Conservation (phyloP, 2,797 vertebrate genomes). For the Echiichthys vipera region DNA sequence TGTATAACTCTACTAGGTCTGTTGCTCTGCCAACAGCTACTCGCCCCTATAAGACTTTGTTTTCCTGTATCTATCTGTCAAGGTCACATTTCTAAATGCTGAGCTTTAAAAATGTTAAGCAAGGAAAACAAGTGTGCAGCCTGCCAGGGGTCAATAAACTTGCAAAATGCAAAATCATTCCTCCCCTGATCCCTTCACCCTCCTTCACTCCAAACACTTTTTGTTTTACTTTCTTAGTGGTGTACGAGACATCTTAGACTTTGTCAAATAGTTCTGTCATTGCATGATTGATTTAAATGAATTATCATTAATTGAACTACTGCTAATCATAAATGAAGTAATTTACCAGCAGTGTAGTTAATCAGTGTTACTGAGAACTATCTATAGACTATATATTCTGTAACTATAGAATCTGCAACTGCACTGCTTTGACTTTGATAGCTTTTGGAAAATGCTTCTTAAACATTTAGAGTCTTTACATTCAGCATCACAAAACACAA, state of each 20-base stretch:
- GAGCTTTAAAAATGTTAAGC: conserved; percentile 57
- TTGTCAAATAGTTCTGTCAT: not conserved
- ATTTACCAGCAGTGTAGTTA: not conserved
- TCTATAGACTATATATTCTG: no score
- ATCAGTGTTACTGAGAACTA: not conserved
- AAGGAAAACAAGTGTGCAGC: conserved; percentile 47
- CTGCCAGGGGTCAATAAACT: conserved; percentile 67
- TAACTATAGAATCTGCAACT: not conserved
- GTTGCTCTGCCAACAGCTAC: conserved; percentile 18
- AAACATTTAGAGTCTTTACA: no score
- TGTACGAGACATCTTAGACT: not conserved
- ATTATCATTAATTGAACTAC: no score
- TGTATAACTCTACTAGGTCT: conserved; percentile 8
- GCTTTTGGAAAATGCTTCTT: not conserved
- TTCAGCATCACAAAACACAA: no score
- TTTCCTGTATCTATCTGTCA: conserved; percentile 40
- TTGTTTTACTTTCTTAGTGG: conserved; percentile 5
- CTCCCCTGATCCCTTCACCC: conserved; percentile 4
- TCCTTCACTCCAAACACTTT: conserved; percentile 26
- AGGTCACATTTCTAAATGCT: conserved; percentile 69
- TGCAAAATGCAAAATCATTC: conserved; percentile 41
- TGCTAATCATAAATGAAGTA: not conserved
- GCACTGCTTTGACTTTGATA: not conserved
- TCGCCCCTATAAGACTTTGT: conserved; percentile 21
- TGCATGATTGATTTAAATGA: not conserved